Base-by-base conservation (phyloP, 2,888 invertebrate species). In the Cabera pusaria region DNA sequence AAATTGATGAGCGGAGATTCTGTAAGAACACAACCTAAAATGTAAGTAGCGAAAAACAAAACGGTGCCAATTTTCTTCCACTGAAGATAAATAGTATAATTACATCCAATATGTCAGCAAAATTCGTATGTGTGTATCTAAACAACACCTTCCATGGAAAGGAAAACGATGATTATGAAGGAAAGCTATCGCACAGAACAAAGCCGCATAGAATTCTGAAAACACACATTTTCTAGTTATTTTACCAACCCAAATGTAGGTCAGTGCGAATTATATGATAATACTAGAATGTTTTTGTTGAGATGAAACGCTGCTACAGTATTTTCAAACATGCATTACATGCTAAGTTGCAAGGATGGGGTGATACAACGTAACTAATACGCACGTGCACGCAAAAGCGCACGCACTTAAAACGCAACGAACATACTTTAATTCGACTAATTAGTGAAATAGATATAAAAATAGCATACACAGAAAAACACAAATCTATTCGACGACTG, bases 141-240 rank as follows among this genome's bases (percentile, higher is more conserved):
- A 51, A 68, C 68, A 82, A 83, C 84, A 85, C 82, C 73, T 65
- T 83, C 82, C 86, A 86, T 87, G 87, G 87, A 86, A 68, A 85
- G 77, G 82, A 83, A 78, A 61, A 64, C 65, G 62, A 62, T 64
- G 53, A 64, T 38, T 19, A 42, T 48, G 46, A 43, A 45, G 33
- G 28, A 47, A 62, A 51, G 45, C 54, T 41, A 52, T 52, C 46
- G 41, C 45, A 48, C 37, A 50, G 45, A 44, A 32, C 38, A 45
- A 41, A 38, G 16, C 34, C 39, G 40, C 21, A 35, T 20, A 10
- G 18, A 18, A 7, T 5, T 28, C 33, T 28, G 33, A 19, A 39
- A 27, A 24, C 39, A 33, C 22, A 38, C 23, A 16, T 20, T 1
- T 21, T 20, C 16, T 44, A 26, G 4, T 16, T 12, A 21, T 6